Percentiles rank a stretch among this genome's conserved stretches.
These are phyloP conservation scores for Chauna torquata DNA, from an alignment of 2,113 vertebrate genomes.

Conservation along the genomic window DNA sequence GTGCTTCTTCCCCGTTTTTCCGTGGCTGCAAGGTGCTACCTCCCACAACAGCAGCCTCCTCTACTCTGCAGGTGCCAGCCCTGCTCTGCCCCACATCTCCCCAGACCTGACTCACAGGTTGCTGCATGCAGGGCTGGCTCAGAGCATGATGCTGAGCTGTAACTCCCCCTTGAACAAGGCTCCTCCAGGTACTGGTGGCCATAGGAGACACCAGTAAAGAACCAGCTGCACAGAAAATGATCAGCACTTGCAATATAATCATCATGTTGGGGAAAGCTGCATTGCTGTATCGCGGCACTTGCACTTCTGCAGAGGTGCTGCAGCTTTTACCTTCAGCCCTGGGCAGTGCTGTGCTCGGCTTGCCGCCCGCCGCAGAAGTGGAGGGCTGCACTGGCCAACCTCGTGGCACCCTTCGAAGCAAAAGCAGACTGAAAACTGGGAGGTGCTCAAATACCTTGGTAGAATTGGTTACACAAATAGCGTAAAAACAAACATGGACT, in stretches of 20 bases:
- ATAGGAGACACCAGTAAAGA: rapidly evolving
- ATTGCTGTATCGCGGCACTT: rapidly evolving
- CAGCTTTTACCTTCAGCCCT: neutral
- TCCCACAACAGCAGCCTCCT: neutral
- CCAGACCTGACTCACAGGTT: neutral
- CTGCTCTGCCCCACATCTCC: rapidly evolving
- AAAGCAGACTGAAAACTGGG: neutral
- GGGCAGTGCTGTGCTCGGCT: neutral
- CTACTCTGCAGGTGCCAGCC: rapidly evolving
- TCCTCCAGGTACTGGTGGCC: neutral
- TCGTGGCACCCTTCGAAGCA: rapidly evolving
- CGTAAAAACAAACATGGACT: rapidly evolving
- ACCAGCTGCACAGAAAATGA: rapidly evolving
- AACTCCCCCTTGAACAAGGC: neutral
- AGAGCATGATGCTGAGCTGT: rapidly evolving
- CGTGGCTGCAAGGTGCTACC: neutral
- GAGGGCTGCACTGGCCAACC: neutral
- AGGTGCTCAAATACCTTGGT: rapidly evolving
- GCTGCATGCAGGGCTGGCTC: rapidly evolving
- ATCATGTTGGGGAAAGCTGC: rapidly evolving
- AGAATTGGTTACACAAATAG: rapidly evolving
- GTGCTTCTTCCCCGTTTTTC: neutral
- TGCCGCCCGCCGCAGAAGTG: rapidly evolving
- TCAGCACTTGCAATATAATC: neutral
- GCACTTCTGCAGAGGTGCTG: neutral